Conservation (phyloP, 2,888 invertebrate species). For the Nomada ferruginata region DNA sequence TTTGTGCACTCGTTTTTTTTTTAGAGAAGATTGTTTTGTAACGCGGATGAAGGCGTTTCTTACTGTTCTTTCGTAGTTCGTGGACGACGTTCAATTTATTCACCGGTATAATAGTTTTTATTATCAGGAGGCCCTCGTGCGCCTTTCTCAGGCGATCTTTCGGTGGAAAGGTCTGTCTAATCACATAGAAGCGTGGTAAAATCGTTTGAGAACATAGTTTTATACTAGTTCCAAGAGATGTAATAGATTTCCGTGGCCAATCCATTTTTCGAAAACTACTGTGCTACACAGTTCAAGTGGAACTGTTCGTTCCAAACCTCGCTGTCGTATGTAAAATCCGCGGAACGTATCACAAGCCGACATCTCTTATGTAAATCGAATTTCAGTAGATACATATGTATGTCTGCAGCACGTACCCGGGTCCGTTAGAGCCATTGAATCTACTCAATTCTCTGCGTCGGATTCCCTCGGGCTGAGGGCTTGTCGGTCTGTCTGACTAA, state of each 20-base stretch:
- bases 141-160: no score
- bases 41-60: neutral
- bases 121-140: no score
- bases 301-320: slow-evolving; percentile 10
- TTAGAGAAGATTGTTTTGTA: neutral
- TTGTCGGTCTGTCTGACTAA: slow-evolving; percentile 65
- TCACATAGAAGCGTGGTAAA: no score
- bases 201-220: neutral
- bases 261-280: slow-evolving; percentile 1
- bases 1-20: neutral
- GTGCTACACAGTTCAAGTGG: slow-evolving; percentile 13
- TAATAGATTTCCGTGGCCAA: neutral
- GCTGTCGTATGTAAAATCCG: slow-evolving; percentile 57
- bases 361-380: slow-evolving; percentile 68
- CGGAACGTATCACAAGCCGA: slow-evolving; percentile 34
- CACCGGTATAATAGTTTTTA: no score
- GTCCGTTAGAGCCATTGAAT: slow-evolving; percentile 61
- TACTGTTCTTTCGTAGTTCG: neutral
- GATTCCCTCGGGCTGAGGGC: slow-evolving; percentile 65
- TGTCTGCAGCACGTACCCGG: slow-evolving; percentile 63
- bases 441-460: slow-evolving; percentile 65
- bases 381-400: slow-evolving; percentile 68
- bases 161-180: no score
- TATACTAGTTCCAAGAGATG: neutral
- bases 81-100: no score